Percentiles rank a stretch among this genome's conserved stretches.
These are phyloP conservation scores for Numenius arquata DNA, from an alignment of 2,113 vertebrate genomes.

Conservation along the genomic window DNA sequence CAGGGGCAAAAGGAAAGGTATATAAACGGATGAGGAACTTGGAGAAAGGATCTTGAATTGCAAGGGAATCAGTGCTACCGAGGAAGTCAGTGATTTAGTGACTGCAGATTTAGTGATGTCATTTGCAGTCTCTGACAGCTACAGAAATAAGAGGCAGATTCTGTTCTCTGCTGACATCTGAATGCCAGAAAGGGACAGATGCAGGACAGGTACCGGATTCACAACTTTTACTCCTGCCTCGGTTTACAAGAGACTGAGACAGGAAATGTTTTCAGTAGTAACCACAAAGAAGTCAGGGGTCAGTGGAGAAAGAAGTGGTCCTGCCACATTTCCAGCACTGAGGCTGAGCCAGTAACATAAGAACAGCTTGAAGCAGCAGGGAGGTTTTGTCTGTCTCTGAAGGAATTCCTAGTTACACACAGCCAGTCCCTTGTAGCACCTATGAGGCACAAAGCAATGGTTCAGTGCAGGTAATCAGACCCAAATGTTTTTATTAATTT, in stretches of 20 bases:
- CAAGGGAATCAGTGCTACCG: background rate
- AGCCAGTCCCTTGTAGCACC: background rate
- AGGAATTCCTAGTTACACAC: background rate
- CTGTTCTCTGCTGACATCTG: background rate
- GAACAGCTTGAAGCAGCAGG: background rate
- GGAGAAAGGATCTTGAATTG: background rate
- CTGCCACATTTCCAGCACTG: background rate
- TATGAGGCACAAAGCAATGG: background rate
- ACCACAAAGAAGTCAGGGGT: background rate
- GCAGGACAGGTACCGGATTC: background rate
- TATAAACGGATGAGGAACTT: background rate
- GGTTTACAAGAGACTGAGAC: background rate
- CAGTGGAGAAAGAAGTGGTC: background rate
- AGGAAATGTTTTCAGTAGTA: background rate
- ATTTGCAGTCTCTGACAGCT: background rate
- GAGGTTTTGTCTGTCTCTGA: background rate
- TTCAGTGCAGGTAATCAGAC: background rate
- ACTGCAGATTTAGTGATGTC: background rate
- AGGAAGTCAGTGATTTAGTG: background rate
- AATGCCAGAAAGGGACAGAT: background rate
- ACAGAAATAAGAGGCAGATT: background rate
- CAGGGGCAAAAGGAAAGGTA: background rate
- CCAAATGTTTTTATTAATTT: background rate
- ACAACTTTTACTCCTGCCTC: background rate
- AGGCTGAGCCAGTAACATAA: background rate